Evolutionary conservation across 2,888 invertebrate species (phyloP), one percentile per base, ranked within the genome.

Genomic region (Ceratothoa steindachneri): DNA sequence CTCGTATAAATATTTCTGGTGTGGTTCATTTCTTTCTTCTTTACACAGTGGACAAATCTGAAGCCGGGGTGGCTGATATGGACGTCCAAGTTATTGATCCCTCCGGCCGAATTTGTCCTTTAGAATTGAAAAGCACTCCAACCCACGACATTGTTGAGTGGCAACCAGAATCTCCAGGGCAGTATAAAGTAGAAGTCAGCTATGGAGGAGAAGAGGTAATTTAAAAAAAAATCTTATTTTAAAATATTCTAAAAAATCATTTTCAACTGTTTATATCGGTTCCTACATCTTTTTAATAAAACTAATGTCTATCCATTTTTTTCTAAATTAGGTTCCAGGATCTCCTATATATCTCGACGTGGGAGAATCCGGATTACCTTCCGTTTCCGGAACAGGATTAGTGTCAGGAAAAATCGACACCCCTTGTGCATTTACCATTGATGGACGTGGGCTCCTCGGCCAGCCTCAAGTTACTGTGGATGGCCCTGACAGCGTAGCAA

Each of bases 61-160:
- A 91, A 82, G 93, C 92, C 41, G 95, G 93, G 41, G 88, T 90
- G 69, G 93, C 93, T 0, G 93, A 94, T 82, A 84, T 96, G 67
- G 94, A 93, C 83, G 92, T 95, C 1, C 90, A 91, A 60, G 93
- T 95, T 55, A 91, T 93, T 55, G 92, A 93, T 80, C 93, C 97
- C 28, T 89, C 92, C 29, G 94, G 94, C 66, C 90, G 92, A 82
- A 89, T 90, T 75, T 86, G 97, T 41, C 91, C 93, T 0, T 89
- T 95, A 2, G 90, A 93, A 82, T 89, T 94, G 19, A 82, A 83
- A 51, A 84, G 84, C 3, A 82, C 82, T n/a, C 81, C 82, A 4
- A 87, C 87, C 24, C 87, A 92, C 27, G 90, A 90, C 82, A 88
- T 91, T 81, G 90, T 97, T 69, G 91, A 93, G 80, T 91, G 96